These are phyloP conservation scores for Ectemnius lituratus DNA, from an alignment of 2,888 invertebrate genomes.

Conservation along the genomic window DNA sequence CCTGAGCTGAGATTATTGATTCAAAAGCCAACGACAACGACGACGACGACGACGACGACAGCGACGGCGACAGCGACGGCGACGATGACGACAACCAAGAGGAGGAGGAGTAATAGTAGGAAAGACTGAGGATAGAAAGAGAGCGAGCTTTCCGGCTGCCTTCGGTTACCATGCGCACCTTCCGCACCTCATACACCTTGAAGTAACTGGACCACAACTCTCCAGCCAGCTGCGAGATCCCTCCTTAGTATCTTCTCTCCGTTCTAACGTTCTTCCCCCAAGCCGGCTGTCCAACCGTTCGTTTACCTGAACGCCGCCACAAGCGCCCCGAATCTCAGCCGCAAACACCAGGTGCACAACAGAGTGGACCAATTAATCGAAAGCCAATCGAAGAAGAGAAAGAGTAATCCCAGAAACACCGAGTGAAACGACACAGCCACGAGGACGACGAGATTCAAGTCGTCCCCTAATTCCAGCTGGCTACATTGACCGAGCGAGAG, in stretches of 20 bases:
- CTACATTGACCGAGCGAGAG: constrained; percentile 48
- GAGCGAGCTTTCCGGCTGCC: constrained; percentile 47
- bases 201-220: constrained; percentile 28
- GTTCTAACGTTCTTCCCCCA: background rate
- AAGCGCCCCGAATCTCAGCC: background rate
- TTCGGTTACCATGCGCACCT: constrained; percentile 58
- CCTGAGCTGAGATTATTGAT: constrained; percentile 65
- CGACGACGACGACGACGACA: too few species aligned
- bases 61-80: too few species aligned
- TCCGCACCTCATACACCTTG: constrained; percentile 46
- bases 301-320: background rate
- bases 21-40: constrained; percentile 44
- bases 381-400: too few species aligned
- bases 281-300: background rate
- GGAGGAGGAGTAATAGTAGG: constrained; percentile 13
- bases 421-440: too few species aligned
- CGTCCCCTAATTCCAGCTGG: constrained; percentile 58
- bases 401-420: too few species aligned
- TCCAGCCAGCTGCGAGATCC: constrained; percentile 36
- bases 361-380: too few species aligned
- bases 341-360: too few species aligned
- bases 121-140: constrained; percentile 4
- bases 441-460: constrained; percentile 49
- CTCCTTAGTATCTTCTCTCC: constrained; percentile 2
- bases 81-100: too few species aligned